Conservation (phyloP, 1,140 invertebrate genomes). For the Drosophila kurseongensis region DNA sequence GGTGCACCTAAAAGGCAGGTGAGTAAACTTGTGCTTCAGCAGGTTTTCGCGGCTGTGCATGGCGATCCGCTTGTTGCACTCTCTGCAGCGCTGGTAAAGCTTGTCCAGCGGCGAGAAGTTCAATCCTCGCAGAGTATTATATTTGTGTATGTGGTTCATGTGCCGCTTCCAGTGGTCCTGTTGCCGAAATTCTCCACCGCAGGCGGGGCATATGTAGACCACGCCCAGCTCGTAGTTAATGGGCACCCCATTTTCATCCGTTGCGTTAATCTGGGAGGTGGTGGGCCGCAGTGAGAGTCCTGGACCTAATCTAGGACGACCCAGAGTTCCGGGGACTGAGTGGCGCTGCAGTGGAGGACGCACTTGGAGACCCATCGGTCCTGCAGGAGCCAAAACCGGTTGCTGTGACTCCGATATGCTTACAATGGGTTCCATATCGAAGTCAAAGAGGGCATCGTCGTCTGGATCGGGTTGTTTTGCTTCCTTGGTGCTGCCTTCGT, state of each 20-base stretch:
- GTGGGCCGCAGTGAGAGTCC: slow-evolving; percentile 47
- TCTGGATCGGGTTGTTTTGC: slow-evolving; percentile 53
- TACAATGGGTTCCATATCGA: slow-evolving; percentile 65
- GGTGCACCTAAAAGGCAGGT: slow-evolving; percentile 72
- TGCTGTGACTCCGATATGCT: slow-evolving; percentile 39
- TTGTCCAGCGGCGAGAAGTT: slow-evolving; percentile 78
- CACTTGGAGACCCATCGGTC: slow-evolving; percentile 7
- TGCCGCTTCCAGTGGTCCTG: slow-evolving; percentile 79
- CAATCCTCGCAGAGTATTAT: slow-evolving; percentile 70
- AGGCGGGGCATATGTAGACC: slow-evolving; percentile 75
- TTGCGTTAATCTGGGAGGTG: slow-evolving; percentile 71
- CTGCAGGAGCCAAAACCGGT: slow-evolving; percentile 24
- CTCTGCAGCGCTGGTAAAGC: slow-evolving; percentile 73
- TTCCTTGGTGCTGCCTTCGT: slow-evolving; percentile 1
- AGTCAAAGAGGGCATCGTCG: slow-evolving; percentile 80
- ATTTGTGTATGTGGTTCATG: slow-evolving; percentile 73
- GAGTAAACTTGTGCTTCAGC: slow-evolving; percentile 81
- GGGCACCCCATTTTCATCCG: slow-evolving; percentile 63
- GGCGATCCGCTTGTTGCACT: slow-evolving; percentile 77
- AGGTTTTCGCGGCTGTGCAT: slow-evolving; percentile 82
- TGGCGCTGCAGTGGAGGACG: slow-evolving; percentile 40
- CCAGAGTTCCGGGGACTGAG: slow-evolving; percentile 7
- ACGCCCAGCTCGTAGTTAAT: slow-evolving; percentile 80
- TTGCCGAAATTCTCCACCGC: slow-evolving; percentile 64
- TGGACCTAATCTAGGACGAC: background rate